Evolutionary conservation across 2,888 invertebrate species (phyloP).

Genomic region (Zygogramma bicolorata): DNA sequence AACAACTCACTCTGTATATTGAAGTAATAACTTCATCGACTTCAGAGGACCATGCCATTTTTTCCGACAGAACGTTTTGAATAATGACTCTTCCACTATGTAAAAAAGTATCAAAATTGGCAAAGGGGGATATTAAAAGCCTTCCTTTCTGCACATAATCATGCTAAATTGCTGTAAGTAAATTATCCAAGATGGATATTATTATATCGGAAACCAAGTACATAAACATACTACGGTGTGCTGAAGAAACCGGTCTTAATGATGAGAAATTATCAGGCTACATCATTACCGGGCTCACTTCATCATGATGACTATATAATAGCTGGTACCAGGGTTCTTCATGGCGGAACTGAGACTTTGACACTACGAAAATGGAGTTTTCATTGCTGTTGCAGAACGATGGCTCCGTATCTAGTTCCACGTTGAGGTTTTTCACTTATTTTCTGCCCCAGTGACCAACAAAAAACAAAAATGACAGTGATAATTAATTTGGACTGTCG

Average conservation of each 20-base stretch:
- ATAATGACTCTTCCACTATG: background rate
- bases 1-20: background rate
- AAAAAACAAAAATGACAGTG: too few species aligned
- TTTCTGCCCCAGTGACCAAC: too few species aligned
- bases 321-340: slow-evolving; percentile 51
- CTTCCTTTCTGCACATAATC: slow-evolving; percentile 31
- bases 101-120: slow-evolving; percentile 14
- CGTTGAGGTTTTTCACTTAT: too few species aligned
- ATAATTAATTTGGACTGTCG: too few species aligned
- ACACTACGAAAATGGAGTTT: slow-evolving; percentile 42
- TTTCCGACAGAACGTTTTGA: background rate
- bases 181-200: slow-evolving; percentile 32
- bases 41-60: background rate
- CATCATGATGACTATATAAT: slow-evolving; percentile 47
- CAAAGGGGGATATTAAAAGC: slow-evolving; percentile 26
- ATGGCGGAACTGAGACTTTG: slow-evolving; percentile 50
- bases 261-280: slow-evolving; percentile 54
- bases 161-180: slow-evolving; percentile 34
- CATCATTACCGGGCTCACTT: slow-evolving; percentile 49
- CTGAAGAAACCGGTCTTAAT: slow-evolving; percentile 51
- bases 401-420: too few species aligned
- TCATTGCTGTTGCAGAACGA: background rate
- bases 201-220: slow-evolving; percentile 26
- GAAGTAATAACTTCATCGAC: slow-evolving; percentile 8
- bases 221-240: slow-evolving; percentile 33